Base-by-base conservation (phyloP, 2,113 vertebrate species). In the Lepus americanus region DNA sequence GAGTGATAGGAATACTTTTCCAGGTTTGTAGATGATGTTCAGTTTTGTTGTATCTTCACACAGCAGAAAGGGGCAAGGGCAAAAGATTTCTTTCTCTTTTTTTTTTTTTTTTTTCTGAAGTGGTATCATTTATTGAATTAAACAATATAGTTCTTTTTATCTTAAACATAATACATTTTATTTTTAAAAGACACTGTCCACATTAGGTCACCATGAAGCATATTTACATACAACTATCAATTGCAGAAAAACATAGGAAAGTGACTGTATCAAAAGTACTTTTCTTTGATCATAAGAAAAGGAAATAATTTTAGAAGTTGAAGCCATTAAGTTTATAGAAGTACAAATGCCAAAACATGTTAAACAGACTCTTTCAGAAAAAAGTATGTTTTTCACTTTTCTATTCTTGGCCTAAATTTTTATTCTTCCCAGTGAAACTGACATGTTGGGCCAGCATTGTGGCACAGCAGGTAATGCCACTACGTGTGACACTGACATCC, bases 381-480 rank as follows among this genome's bases (percentile, higher is more conserved):
- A 90, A 87, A 80, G 10, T 78, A 81, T 0, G 7, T 31, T 51
- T 79, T 31, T 49, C 64, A 49, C 82, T 74, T 91, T 91, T 61
- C 64, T 86, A 31, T 63, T 93, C 79, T 93, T 80, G 59, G 39
- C 39, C 31, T 36, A 79, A 73, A 73, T 59, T 96, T 99, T 97
- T 99, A 96, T 99, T 99, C 36, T 97, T 97, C 87, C 99, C 99
- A 76, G 99, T 99, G 33, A 99, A 99, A 92, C 99, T 44, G 44
- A 59, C 55, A 59, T 59, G 14, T 59, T 59, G 55, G 19, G 13
- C 55, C 55, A 59, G 55, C 4, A 17, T 19, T 59, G 55, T 59
- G 55, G 14, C 14, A 59, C 19, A 59, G 55, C 55, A 59, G 19
- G 11, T 59, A 19, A 59, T 59, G 55, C 55, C 19, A 14, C 55